A percentile compares a stretch with the other conserved stretches of the same genome.
These are phyloP conservation scores for Scaptomyza pallida DNA, from an alignment of 1,140 invertebrate genomes.

Conservation along the genomic window DNA sequence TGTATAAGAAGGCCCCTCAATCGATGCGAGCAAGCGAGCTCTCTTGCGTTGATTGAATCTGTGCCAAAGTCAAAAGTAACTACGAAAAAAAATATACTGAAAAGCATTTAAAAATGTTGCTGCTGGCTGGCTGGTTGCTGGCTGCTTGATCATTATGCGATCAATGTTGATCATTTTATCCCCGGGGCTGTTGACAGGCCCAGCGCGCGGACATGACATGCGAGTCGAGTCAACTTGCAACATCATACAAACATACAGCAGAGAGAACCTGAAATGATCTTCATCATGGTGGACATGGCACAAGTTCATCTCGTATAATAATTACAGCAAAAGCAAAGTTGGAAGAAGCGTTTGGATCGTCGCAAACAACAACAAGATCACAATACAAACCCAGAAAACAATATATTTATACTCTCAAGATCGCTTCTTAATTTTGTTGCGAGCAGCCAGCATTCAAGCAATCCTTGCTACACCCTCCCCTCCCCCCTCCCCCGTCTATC, in stretches of 20 bases:
- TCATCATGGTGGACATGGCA: slow-evolving; percentile 71
- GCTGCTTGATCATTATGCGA: slow-evolving; percentile 81
- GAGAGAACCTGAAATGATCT: slow-evolving; percentile 67
- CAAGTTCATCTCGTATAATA: slow-evolving; percentile 58
- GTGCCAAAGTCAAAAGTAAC: slow-evolving; percentile 18
- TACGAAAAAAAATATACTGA: slow-evolving; percentile 3
- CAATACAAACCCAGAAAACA: slow-evolving; percentile 25
- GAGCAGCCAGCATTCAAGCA: slow-evolving; percentile 5
- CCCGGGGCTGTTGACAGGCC: slow-evolving; percentile 83
- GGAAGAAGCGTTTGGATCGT: slow-evolving; percentile 17
- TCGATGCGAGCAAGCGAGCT: slow-evolving; percentile 6
- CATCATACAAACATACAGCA: slow-evolving; percentile 12
- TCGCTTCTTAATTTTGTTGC: slow-evolving; percentile 73
- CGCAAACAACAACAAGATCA: slow-evolving; percentile 51
- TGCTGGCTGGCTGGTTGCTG: slow-evolving; percentile 26
- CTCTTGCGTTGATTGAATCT: slow-evolving; percentile 46
- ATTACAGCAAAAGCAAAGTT: slow-evolving; percentile 54
- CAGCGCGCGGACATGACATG: slow-evolving; percentile 83
- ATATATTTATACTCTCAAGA: slow-evolving; percentile 26
- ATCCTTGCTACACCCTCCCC: not conserved
- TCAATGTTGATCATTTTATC: slow-evolving; percentile 84
- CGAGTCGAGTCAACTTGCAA: slow-evolving; percentile 55
- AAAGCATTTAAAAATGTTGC: slow-evolving; percentile 70
- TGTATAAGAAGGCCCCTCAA: slow-evolving; percentile 18
- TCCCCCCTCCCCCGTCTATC: not conserved